Evolutionary conservation across 2,797 vertebrate species (phyloP).

Genomic region (Limosa lapponica): DNA sequence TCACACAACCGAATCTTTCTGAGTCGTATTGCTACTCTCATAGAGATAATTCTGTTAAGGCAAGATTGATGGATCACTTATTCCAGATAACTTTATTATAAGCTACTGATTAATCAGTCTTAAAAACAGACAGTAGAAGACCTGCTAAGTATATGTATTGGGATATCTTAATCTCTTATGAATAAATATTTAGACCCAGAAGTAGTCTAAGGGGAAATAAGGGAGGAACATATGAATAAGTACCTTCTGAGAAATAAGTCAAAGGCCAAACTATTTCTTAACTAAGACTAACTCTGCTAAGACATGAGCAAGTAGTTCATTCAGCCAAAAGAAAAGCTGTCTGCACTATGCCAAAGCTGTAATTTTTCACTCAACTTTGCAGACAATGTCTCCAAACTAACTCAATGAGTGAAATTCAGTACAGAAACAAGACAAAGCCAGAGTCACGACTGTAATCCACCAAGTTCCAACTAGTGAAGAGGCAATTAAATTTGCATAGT

Average conservation of each 20-base stretch:
- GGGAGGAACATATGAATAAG: neutral
- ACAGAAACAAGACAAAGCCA: neutral
- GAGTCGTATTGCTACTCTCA: neutral
- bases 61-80: neutral
- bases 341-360: neutral
- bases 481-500: neutral
- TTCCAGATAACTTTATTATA: conserved; percentile 9
- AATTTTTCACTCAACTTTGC: neutral
- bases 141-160: neutral
- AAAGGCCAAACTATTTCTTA: neutral
- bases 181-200: neutral
- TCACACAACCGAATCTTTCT: neutral
- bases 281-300: neutral
- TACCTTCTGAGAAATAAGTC: neutral
- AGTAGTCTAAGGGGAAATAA: neutral
- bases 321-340: neutral
- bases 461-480: neutral
- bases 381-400: neutral
- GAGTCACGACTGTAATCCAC: accelerated
- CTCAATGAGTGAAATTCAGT: neutral
- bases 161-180: neutral
- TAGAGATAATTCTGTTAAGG: conserved; percentile 4
- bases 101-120: neutral
- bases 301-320: neutral
- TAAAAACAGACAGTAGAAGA: neutral